These are phyloP conservation scores for Drosophila barbarae DNA, from an alignment of 2,888 invertebrate genomes.

Conservation along the genomic window DNA sequence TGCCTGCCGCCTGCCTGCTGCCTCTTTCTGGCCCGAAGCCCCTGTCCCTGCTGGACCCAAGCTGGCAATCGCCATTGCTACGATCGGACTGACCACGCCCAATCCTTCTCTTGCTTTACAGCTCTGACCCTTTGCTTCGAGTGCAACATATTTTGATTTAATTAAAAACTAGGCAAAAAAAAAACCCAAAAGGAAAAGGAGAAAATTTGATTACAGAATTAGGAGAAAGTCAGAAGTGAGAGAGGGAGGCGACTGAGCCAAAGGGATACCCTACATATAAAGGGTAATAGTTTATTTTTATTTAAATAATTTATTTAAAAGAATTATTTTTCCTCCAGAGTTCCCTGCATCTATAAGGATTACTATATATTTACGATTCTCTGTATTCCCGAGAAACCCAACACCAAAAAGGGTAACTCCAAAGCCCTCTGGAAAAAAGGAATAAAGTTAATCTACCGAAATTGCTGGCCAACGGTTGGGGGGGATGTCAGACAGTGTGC, in stretches of 20 bases:
- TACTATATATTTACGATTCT: background rate
- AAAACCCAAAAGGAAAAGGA: conserved; percentile 12
- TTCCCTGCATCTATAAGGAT: background rate
- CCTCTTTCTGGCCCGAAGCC: conserved; percentile 25
- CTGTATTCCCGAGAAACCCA: background rate
- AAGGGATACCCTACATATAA: background rate
- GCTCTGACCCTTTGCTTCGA: conserved; percentile 8
- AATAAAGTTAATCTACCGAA: conserved; percentile 50
- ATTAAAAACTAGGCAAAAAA: conserved; percentile 44
- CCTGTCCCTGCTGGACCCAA: conserved; percentile 19
- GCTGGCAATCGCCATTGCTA: conserved; percentile 41
- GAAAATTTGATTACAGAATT: conserved; percentile 27
- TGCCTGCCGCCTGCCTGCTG: conserved; percentile 19
- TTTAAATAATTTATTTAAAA: background rate
- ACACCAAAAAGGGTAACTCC: background rate
- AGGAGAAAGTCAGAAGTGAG: background rate
- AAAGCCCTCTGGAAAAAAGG: conserved; percentile 23
- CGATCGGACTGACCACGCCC: conserved; percentile 34
- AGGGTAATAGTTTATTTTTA: background rate
- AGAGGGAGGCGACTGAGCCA: background rate
- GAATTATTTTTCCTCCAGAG: too few species aligned
- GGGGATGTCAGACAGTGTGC: conserved; percentile 5
- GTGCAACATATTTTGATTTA: conserved; percentile 45
- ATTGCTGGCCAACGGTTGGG: conserved; percentile 24
- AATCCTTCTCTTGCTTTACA: background rate